Percentiles rank a stretch among this genome's conserved stretches.
Conservation (phyloP, 64 coral and sea anemone species). For the Pachyseris speciosa region DNA sequence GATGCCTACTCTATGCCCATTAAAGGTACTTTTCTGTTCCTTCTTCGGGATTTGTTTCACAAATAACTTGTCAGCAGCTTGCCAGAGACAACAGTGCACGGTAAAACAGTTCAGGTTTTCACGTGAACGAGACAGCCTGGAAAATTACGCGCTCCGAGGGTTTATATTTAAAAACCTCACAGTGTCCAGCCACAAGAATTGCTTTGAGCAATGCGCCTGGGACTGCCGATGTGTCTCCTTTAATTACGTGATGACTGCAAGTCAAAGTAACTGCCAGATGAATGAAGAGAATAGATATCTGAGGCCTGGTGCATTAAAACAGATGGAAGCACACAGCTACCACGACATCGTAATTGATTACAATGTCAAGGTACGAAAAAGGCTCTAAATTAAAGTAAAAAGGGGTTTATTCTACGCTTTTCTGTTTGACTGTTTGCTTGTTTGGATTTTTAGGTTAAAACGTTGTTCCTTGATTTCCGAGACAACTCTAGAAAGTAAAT, state of each 20-base stretch:
- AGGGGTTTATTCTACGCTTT: no score
- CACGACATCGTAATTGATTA: constrained; percentile 19
- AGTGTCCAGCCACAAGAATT: background rate
- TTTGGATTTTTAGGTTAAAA: no score
- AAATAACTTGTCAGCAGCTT: background rate
- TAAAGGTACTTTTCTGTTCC: background rate
- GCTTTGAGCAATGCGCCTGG: background rate
- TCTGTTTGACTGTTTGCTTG: no score
- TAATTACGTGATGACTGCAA: background rate
- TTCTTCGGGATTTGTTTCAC: background rate
- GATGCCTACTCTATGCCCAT: background rate
- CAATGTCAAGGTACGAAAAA: background rate
- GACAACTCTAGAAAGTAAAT: no score
- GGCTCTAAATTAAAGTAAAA: background rate
- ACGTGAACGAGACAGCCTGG: background rate
- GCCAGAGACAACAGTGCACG: background rate
- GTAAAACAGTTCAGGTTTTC: constrained; percentile 6
- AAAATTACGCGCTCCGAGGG: background rate
- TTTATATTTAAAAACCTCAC: background rate
- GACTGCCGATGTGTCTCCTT: constrained; percentile 25
- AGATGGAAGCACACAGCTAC: background rate
- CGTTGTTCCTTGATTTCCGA: no score
- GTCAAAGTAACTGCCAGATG: background rate
- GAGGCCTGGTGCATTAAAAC: background rate
- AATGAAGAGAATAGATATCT: constrained; percentile 13